phyloP scores from a whole-genome alignment of 2,113 vertebrate genomes.

The Platichthys flesus region DNA sequence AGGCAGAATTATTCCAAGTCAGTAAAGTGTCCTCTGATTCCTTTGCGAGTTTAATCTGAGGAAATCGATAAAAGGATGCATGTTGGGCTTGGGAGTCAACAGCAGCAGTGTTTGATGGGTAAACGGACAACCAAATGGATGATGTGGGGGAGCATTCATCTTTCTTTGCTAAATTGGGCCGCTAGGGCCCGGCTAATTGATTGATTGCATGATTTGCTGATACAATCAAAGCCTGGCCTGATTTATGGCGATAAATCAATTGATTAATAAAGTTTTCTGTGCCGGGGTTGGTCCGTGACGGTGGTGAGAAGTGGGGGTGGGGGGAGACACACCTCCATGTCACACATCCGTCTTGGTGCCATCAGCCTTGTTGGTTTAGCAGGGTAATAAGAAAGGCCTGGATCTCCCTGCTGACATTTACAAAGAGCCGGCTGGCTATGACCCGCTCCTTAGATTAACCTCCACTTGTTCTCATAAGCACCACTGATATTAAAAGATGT shows the following conservation, averaged over 20 bases:
- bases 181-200: slow-evolving; percentile 76
- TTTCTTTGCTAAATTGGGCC: slow-evolving; percentile 79
- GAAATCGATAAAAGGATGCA: slow-evolving; percentile 71
- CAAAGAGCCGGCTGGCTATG: slow-evolving; percentile 69
- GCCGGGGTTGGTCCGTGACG: slow-evolving; percentile 43
- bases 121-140: slow-evolving; percentile 76
- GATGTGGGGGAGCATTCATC: slow-evolving; percentile 76
- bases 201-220: slow-evolving; percentile 79
- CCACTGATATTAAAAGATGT: slow-evolving; percentile 72
- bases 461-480: slow-evolving; percentile 76
- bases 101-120: slow-evolving; percentile 76
- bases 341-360: slow-evolving; percentile 74
- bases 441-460: slow-evolving; percentile 79
- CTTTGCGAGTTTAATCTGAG: slow-evolving; percentile 76
- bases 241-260: slow-evolving; percentile 84
- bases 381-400: slow-evolving; percentile 77
- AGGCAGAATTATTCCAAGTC: slow-evolving; percentile 69
- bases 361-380: slow-evolving; percentile 76
- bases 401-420: slow-evolving; percentile 83
- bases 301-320: slow-evolving; percentile 31
- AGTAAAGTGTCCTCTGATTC: slow-evolving; percentile 75
- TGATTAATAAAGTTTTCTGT: slow-evolving; percentile 78
- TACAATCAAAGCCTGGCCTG: slow-evolving; percentile 80
- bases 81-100: slow-evolving; percentile 73
- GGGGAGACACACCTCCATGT: slow-evolving; percentile 54